phyloP scores from a whole-genome alignment of 1,140 invertebrate species.

The Drosophila pachea region DNA sequence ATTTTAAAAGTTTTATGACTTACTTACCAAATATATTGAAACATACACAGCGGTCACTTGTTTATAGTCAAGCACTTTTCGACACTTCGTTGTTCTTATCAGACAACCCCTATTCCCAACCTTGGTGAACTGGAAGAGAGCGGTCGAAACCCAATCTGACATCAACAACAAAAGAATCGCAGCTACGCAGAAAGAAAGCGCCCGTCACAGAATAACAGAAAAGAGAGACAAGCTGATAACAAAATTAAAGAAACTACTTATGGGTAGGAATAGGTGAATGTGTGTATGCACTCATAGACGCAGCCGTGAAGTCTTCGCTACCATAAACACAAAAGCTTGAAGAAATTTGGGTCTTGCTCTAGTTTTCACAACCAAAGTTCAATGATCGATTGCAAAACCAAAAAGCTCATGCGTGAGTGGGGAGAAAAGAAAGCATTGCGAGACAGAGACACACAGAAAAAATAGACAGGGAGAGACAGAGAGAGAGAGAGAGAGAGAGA shows the following conservation, averaged over 20 bases:
- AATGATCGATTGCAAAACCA: conserved; percentile 74
- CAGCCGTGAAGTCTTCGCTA: conserved; percentile 2
- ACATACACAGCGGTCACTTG: too few relatives aligned
- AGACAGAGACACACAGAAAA: too few relatives aligned
- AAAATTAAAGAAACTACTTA: conserved; percentile 24
- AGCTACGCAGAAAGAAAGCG: conserved; percentile 57
- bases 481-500: conserved; percentile 1
- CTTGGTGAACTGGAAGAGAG: conserved; percentile 12
- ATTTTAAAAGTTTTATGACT: too few relatives aligned
- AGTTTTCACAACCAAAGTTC: conserved; percentile 77
- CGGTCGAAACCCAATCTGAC: conserved; percentile 65
- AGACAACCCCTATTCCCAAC: conserved; percentile 7
- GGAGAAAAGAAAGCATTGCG: neutral
- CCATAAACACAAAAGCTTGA: conserved; percentile 53
- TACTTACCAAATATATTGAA: too few relatives aligned
- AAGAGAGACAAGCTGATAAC: conserved; percentile 64
- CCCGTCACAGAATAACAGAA: conserved; percentile 47
- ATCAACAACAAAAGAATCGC: conserved; percentile 55
- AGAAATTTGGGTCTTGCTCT: conserved; percentile 78
- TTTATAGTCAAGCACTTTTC: too few relatives aligned
- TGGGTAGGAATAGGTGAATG: neutral
- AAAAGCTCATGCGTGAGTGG: conserved; percentile 52
- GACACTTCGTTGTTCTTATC: conserved; percentile 11
- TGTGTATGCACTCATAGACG: neutral
- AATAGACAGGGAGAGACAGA: neutral